phyloP scores from a whole-genome alignment of 2,797 vertebrate genomes.

The Remorina albescens region DNA sequence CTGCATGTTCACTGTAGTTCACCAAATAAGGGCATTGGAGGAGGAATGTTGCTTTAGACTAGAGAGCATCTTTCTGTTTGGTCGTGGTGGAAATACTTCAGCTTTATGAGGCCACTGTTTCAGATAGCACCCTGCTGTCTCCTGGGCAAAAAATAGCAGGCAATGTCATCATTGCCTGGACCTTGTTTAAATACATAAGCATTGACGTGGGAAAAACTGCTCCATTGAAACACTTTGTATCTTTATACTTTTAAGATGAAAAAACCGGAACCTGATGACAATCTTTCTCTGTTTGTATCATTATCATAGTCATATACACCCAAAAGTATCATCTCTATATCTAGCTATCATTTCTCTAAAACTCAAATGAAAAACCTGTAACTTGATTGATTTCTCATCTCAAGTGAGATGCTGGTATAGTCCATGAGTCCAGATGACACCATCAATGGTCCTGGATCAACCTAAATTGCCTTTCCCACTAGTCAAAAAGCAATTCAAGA shows the following conservation, averaged over 20 bases:
- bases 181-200: constrained; percentile 14
- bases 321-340: not conserved
- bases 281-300: not conserved
- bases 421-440: too few species aligned
- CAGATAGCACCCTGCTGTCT: constrained; percentile 61
- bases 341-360: not conserved
- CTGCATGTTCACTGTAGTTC: constrained; percentile 76
- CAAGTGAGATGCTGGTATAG: too few species aligned
- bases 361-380: too few species aligned
- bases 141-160: constrained; percentile 42
- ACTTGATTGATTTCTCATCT: too few species aligned
- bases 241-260: not conserved
- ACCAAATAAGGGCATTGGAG: constrained; percentile 88
- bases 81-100: constrained; percentile 73
- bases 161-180: constrained; percentile 37
- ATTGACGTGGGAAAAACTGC: not conserved
- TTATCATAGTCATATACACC: not conserved
- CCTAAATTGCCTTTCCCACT: too few species aligned
- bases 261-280: not conserved
- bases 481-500: too few species aligned
- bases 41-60: constrained; percentile 79
- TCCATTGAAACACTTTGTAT: not conserved
- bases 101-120: constrained; percentile 59
- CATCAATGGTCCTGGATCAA: too few species aligned
- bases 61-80: constrained; percentile 79